Conservation (phyloP, 2,797 vertebrate genomes). For the Acestrorhynchus altus region DNA sequence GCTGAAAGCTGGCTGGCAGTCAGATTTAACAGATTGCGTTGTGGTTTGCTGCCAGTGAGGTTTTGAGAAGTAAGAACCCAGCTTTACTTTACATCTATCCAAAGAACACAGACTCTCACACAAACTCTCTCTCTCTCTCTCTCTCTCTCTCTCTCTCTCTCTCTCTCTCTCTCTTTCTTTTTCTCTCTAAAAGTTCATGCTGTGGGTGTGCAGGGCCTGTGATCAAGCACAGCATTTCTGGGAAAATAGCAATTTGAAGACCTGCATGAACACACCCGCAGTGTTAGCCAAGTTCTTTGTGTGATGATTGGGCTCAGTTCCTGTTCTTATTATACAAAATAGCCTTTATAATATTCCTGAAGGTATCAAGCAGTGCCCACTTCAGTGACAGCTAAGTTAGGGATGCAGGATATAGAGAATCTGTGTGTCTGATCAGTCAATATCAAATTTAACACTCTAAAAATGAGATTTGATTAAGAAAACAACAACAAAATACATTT, state of each 20-base stretch:
- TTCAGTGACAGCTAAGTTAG: background rate
- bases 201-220: slow-evolving; percentile 4
- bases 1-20: slow-evolving; percentile 8
- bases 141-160: too few relatives aligned
- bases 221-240: background rate
- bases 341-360: background rate
- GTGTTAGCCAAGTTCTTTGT: background rate
- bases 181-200: slow-evolving; percentile 4
- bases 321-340: background rate
- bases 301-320: background rate
- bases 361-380: background rate
- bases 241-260: slow-evolving; percentile 1
- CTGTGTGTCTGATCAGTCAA: background rate
- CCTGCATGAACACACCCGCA: slow-evolving; percentile 18
- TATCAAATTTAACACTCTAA: too few relatives aligned
- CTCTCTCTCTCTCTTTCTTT: too few relatives aligned
- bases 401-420: background rate
- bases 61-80: slow-evolving; percentile 28
- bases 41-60: slow-evolving; percentile 18
- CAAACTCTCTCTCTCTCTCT: too few relatives aligned
- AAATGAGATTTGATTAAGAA: too few relatives aligned
- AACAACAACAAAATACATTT: too few relatives aligned
- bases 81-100: slow-evolving; percentile 36
- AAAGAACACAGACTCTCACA: background rate
- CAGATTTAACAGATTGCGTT: slow-evolving; percentile 37